Evolutionary conservation across 2,797 vertebrate genomes (phyloP).

Genomic region (Poecilia velifera): DNA sequence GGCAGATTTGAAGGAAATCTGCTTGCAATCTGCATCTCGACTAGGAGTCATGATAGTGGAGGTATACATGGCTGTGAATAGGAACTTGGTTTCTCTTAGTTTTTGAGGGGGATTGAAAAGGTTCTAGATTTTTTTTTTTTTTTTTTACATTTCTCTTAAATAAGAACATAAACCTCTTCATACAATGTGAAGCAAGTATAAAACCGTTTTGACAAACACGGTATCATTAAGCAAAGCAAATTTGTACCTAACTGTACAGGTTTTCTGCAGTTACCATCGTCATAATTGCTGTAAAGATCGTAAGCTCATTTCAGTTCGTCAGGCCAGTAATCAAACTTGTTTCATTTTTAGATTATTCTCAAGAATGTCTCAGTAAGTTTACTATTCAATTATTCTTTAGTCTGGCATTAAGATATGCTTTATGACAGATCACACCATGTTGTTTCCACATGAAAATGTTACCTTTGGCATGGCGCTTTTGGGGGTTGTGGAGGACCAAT

Average conservation of each 20-base stretch:
- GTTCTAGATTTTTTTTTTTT: not conserved
- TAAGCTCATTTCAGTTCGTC: not conserved
- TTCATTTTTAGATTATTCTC: not conserved
- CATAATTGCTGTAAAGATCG: not conserved
- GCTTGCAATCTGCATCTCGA: slow-evolving; percentile 62
- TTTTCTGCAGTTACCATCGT: not conserved
- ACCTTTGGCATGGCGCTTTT: not conserved
- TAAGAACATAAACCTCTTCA: not conserved
- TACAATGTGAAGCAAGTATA: not conserved
- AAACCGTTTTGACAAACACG: not conserved
- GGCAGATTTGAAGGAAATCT: slow-evolving; percentile 64
- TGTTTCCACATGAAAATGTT: not conserved
- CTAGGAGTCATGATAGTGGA: slow-evolving; percentile 51
- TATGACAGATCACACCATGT: not conserved
- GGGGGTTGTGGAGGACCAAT: not conserved
- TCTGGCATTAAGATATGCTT: not conserved
- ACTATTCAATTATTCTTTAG: not conserved
- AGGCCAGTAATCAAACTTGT: not conserved
- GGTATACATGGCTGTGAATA: slow-evolving; percentile 1
- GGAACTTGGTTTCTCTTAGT: slow-evolving; percentile 12
- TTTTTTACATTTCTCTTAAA: not conserved
- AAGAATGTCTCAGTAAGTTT: not conserved
- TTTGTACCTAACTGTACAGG: not conserved
- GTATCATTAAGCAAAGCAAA: not conserved
- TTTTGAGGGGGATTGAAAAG: slow-evolving; percentile 6